These are phyloP conservation scores for Petromus typicus DNA, from an alignment of 2,113 vertebrate species.

Conservation along the genomic window DNA sequence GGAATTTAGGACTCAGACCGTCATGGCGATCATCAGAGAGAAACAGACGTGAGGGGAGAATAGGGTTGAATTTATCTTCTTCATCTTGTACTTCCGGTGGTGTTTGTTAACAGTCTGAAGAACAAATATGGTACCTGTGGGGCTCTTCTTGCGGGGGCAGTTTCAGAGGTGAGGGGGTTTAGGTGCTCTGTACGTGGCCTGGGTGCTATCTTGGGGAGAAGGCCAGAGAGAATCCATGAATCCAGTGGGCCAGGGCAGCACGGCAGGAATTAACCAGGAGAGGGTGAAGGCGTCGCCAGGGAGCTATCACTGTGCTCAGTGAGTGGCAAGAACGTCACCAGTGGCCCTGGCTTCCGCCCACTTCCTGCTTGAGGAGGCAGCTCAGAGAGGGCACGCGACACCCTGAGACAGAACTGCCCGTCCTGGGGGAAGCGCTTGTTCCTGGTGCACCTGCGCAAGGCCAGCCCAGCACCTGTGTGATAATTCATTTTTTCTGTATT, in stretches of 20 bases:
- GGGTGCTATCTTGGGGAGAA: background rate
- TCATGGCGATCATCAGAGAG: background rate
- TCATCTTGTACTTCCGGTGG: too few species aligned
- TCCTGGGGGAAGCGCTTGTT: background rate
- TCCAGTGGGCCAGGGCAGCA: fast-evolving
- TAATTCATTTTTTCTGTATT: background rate
- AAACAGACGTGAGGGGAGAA: background rate
- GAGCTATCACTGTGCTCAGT: background rate
- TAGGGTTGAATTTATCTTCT: background rate
- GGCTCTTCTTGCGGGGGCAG: fast-evolving
- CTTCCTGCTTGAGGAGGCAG: background rate
- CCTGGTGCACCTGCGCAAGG: background rate
- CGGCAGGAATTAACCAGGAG: background rate
- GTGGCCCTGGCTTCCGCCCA: fast-evolving
- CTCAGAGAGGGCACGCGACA: background rate
- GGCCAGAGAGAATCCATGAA: background rate
- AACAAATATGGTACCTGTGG: fast-evolving
- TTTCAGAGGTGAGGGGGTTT: fast-evolving
- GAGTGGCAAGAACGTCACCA: background rate
- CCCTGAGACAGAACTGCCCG: background rate
- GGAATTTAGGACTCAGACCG: fast-evolving
- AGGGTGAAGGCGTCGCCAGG: background rate
- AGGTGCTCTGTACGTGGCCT: background rate
- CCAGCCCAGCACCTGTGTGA: background rate
- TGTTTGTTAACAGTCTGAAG: background rate